Percentiles rank a stretch among this genome's conserved stretches.
phyloP scores from a whole-genome alignment of 2,888 invertebrate genomes.

The Clusia tigrina region DNA sequence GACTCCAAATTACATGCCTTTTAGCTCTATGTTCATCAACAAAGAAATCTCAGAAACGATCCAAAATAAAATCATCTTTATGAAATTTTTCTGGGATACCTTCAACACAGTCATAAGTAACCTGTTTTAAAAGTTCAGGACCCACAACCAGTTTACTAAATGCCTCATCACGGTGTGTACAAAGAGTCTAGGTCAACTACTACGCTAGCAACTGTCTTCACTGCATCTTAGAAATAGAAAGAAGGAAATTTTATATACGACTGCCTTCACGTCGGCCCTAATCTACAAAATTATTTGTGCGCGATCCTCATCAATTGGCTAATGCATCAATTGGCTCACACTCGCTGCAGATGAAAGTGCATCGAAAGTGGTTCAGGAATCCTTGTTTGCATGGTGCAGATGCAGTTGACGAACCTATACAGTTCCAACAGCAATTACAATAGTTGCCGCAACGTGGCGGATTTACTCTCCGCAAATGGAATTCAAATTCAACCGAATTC shows the following conservation, averaged over 20 bases:
- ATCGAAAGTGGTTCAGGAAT: background rate
- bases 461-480: constrained; percentile 22
- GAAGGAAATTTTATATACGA: constrained; percentile 15
- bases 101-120: background rate
- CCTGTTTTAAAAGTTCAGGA: background rate
- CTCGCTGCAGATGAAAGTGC: constrained; percentile 13
- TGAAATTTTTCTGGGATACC: background rate
- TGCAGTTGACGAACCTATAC: constrained; percentile 3
- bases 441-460: constrained; percentile 20
- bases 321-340: constrained; percentile 18
- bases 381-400: background rate
- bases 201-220: constrained; percentile 20
- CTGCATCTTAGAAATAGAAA: constrained; percentile 6
- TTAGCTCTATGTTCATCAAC: background rate
- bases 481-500: constrained; percentile 24
- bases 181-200: constrained; percentile 21
- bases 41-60: background rate
- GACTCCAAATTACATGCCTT: background rate
- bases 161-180: constrained; percentile 20
- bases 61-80: background rate
- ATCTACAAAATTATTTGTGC: constrained; percentile 17
- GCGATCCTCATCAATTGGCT: constrained; percentile 22
- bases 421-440: constrained; percentile 18
- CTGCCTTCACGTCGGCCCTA: constrained; percentile 24
- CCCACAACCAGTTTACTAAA: constrained; percentile 1